phyloP scores from a whole-genome alignment of 1,140 invertebrate species.

The Acromyrmex echinatior region DNA sequence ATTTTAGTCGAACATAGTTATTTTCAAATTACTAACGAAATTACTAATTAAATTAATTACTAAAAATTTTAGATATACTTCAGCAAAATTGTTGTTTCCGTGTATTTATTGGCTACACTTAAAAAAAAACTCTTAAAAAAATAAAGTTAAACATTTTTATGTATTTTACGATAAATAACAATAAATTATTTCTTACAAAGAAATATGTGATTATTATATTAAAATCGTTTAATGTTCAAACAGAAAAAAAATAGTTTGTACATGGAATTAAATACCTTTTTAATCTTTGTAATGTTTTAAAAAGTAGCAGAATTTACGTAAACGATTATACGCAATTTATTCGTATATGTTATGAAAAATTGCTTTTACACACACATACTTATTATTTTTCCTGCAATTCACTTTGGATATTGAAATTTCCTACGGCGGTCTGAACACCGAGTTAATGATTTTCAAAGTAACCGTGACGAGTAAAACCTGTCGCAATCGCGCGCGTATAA shows the following conservation, averaged over 20 bases:
- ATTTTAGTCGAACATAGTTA: too few relatives aligned
- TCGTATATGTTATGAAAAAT: background rate
- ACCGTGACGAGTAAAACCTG: constrained; percentile 16
- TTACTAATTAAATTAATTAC: too few relatives aligned
- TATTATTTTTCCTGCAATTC: background rate
- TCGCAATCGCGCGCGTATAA: constrained; percentile 23
- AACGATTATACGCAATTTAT: background rate
- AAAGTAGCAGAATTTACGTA: background rate
- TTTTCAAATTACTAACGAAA: too few relatives aligned
- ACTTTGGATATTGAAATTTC: constrained; percentile 20
- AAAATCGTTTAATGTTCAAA: constrained; percentile 1
- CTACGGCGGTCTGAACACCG: background rate
- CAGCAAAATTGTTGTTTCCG: too few relatives aligned
- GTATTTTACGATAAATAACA: background rate
- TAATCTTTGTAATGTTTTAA: constrained; percentile 1
- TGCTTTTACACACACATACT: background rate
- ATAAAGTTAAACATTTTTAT: background rate
- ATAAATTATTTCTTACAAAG: background rate
- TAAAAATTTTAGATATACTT: too few relatives aligned
- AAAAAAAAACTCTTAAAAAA: background rate
- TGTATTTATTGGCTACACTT: too few relatives aligned
- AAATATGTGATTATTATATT: background rate
- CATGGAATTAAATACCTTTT: background rate
- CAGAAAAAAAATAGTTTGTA: background rate
- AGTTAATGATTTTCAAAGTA: constrained; percentile 30